Evolutionary conservation across 2,113 vertebrate genomes (phyloP), one percentile per base, ranked within the genome.

Genomic region (Mus pahari): DNA sequence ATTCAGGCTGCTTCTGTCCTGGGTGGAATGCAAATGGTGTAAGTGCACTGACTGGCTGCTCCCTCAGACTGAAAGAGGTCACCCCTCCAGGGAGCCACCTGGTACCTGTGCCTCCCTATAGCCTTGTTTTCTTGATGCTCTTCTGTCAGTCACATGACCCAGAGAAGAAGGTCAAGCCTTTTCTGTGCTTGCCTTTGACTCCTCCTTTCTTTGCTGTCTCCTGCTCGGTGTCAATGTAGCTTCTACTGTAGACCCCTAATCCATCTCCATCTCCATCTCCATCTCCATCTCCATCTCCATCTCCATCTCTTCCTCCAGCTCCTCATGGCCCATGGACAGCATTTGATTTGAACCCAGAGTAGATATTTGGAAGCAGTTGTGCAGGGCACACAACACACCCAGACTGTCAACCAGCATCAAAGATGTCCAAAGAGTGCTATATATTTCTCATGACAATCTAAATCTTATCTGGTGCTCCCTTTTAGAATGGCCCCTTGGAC

Each of bases 1-100:
- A 93, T 22, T 45, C 11, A 60, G 74, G 10, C 4, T 2, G 26
- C 55, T 45, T 78, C 55, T 78, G 64, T 70, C 36, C 82, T 53
- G 36, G 33, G 9, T 1, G 14, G 87, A 22, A 45, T 17, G 6
- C 31, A 2, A 3, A 42, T 22, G 22, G 2, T 26, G 12, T 36
- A 36, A 60, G 60, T 55, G 28, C 28, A 50, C n/a, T 1, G 75
- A 50, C n/a, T 1, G 75, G 68, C 70, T 53, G 64, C 19, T 62
- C 70, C 6, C 10, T 4, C 82, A 19, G 22, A 55, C 45, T 22
- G 60, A 62, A 17, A 1, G 14, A 66, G 92, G 81, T 1, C 26
- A 64, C 0, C 0, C 0, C 0, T 10, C 50, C 53, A 5, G 0
- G 0, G 33, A 7, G 48, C 74, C 31, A 62, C 39, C 70, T 24